These are phyloP conservation scores for Malachius bipustulatus DNA, from an alignment of 2,888 invertebrate species.

Conservation along the genomic window DNA sequence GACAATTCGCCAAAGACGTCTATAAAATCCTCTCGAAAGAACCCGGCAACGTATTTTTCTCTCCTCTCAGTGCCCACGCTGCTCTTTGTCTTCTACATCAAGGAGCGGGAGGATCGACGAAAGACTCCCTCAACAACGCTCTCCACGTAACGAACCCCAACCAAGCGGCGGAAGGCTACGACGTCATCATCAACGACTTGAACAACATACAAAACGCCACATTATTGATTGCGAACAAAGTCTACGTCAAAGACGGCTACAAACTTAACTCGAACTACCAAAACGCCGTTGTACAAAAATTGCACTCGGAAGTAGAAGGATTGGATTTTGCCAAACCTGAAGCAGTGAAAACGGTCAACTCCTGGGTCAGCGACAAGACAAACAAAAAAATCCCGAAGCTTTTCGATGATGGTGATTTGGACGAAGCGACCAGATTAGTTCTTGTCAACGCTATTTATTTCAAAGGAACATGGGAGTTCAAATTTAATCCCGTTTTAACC, in stretches of 20 bases:
- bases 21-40: conserved; percentile 25
- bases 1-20: conserved; percentile 27
- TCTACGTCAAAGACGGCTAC: conserved; percentile 45
- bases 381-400: conserved; percentile 71
- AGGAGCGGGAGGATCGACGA: conserved; percentile 32
- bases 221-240: conserved; percentile 58
- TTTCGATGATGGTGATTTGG: conserved; percentile 46
- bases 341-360: conserved; percentile 55
- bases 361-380: conserved; percentile 70
- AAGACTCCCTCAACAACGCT: conserved; percentile 25
- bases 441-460: conserved; percentile 80
- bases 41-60: conserved; percentile 33
- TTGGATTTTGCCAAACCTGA: conserved; percentile 46
- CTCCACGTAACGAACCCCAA: conserved; percentile 24
- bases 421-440: conserved; percentile 49
- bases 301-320: conserved; percentile 49
- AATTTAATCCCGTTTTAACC: conserved; percentile 52
- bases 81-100: conserved; percentile 34
- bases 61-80: conserved; percentile 36
- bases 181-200: conserved; percentile 25
- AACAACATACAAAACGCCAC: conserved; percentile 41
- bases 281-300: conserved; percentile 46
- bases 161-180: conserved; percentile 24
- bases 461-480: conserved; percentile 59
- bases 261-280: conserved; percentile 44